Base-by-base conservation (phyloP, 2,888 invertebrate genomes). In the Erpobdella octoculata region DNA sequence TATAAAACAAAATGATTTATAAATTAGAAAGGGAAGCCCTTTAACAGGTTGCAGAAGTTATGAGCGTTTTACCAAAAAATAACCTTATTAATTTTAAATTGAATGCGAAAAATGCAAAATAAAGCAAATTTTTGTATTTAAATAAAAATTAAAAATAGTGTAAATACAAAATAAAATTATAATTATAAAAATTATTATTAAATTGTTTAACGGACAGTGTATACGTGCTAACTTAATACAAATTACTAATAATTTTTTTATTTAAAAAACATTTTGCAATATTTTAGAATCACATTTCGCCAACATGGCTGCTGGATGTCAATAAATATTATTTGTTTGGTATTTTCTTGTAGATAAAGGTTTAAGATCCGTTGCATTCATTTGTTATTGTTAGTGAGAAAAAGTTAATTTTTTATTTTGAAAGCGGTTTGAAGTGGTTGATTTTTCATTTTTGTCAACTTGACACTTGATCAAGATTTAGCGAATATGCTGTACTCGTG, bases 251-350 rank as follows among this genome's bases (percentile, higher is more conserved):
- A 53, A 53, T 53, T 25, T 53, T 53, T 53, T 53, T 53, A 53
- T 53, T 53, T 53, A 25, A 28, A 25, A 9, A 53, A n/a, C n/a
- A 53, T 53, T 53, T 53, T 53, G 53, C 21, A 53, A 21, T 28
- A 6, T 53, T 53, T 53, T 53, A 28, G 53, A 53, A 53, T 28
- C 53, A 8, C 28, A 53, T 53, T 28, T 28, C 21, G 53, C 53
- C 53, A 62, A 62, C 31, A 62, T 62, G 62, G 62, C 62, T 35
- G 28, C 62, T 62, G 31, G n/a, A n/a, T 62, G 62, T 62, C 62
- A n/a, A 35, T 62, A 62, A 62, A 62, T 62, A 62, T 33, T n/a
- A 62, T 62, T 62, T 35, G 62, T 62, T 62, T 62, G 21, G 53
- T n/a, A n/a, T n/a, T n/a, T n/a, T 21, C 53, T 53, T 25, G 53